Percentiles rank a stretch among this genome's conserved stretches.
These are phyloP conservation scores for Cryptocephalus moraei DNA, from an alignment of 2,888 invertebrate genomes.

Conservation along the genomic window DNA sequence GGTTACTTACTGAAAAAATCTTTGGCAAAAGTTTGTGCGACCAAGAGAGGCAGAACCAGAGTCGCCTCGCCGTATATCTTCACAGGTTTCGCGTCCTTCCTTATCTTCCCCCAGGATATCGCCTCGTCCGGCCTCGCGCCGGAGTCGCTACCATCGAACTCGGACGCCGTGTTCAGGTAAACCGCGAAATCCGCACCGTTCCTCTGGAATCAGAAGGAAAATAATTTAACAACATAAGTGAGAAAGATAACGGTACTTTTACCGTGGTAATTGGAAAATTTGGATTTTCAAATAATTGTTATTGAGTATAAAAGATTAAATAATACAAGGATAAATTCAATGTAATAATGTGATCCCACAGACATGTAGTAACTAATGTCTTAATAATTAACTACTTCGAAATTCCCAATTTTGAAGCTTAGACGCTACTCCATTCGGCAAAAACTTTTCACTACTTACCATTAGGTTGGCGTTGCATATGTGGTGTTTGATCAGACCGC, in stretches of 20 bases:
- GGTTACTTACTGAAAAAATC: constrained; percentile 21
- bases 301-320: too few species aligned
- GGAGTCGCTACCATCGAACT: constrained; percentile 96
- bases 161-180: constrained; percentile 88
- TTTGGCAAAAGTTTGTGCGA: constrained; percentile 92
- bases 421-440: too few species aligned
- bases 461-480: constrained; percentile 99
- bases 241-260: too few species aligned
- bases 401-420: too few species aligned
- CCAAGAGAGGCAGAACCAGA: constrained; percentile 86
- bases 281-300: too few species aligned
- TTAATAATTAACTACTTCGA: too few species aligned
- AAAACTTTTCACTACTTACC: constrained; percentile 45
- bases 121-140: constrained; percentile 98
- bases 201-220: constrained; percentile 43
- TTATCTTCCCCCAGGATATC: constrained; percentile 97
- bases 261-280: too few species aligned
- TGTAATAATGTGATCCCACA: too few species aligned
- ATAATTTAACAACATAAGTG: too few species aligned
- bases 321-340: too few species aligned
- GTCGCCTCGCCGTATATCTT: constrained; percentile 93
- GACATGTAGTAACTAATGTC: too few species aligned
- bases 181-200: constrained; percentile 96
- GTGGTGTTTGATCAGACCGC: constrained; percentile 97
- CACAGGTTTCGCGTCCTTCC: constrained; percentile 75